Conservation (phyloP, 2,797 vertebrate species). For the Mustela erminea region DNA sequence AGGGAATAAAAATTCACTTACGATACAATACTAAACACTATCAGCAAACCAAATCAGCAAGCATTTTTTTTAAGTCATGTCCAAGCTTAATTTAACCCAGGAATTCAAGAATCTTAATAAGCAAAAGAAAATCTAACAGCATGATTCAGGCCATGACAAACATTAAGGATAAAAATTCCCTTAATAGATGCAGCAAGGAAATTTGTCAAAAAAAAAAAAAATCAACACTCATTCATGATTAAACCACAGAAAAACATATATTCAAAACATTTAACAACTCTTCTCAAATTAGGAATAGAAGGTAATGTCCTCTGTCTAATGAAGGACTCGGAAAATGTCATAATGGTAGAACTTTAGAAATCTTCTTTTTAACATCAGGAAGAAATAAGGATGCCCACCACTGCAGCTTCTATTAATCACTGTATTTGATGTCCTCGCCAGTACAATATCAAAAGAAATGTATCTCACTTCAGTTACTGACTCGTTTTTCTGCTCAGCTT, state of each 20-base stretch:
- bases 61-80: not conserved
- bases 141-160: not conserved
- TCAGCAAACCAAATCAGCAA: conserved; percentile 12
- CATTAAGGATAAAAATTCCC: not conserved
- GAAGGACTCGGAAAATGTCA: not conserved
- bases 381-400: not conserved
- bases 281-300: not conserved
- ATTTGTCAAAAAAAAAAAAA: not conserved
- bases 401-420: not conserved
- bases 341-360: not conserved
- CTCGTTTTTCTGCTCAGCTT: conserved; percentile 5
- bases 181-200: not conserved
- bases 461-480: not conserved
- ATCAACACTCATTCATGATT: not conserved
- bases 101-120: not conserved
- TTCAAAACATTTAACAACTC: not conserved
- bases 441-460: not conserved
- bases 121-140: not conserved
- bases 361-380: not conserved
- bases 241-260: not conserved
- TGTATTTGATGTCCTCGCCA: not conserved
- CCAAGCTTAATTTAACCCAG: not conserved
- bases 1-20: not conserved
- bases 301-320: not conserved
- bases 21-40: not conserved